Evolutionary conservation across 2,113 vertebrate genomes (phyloP).

Genomic region (Spheniscus mendiculus): DNA sequence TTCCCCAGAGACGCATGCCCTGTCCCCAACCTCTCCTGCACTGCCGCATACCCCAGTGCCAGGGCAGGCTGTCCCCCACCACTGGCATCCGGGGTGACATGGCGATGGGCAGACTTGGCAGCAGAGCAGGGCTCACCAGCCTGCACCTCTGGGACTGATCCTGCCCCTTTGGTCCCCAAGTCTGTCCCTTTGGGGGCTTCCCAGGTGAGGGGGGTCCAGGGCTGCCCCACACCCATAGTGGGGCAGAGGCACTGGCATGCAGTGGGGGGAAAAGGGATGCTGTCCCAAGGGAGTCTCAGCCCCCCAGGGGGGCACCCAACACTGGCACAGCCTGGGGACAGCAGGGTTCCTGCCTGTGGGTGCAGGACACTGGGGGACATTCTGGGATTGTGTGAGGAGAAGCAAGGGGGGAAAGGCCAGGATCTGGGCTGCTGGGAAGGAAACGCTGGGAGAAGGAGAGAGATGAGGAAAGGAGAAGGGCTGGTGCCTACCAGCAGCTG

Average conservation of each 20-base stretch:
- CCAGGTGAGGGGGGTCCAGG: neutral
- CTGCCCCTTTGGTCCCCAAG: neutral
- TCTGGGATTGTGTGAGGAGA: neutral
- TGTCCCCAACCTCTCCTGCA: neutral
- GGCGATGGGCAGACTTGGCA: neutral
- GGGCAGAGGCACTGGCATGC: neutral
- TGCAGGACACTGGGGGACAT: neutral
- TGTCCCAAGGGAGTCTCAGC: neutral
- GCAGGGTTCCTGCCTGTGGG: neutral
- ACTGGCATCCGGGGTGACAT: too few relatives aligned
- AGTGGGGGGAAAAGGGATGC: accelerated
- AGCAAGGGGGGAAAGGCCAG: neutral
- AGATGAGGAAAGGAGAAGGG: neutral
- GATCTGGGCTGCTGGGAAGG: neutral
- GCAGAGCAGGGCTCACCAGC: neutral
- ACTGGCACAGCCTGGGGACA: neutral
- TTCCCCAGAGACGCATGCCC: neutral
- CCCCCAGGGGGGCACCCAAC: too few relatives aligned
- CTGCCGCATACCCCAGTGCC: neutral
- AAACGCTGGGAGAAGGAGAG: neutral
- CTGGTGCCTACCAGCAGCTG: accelerated
- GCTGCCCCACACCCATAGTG: neutral
- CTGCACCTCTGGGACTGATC: neutral
- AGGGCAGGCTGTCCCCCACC: neutral
- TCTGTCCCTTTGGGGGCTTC: neutral